Base-by-base conservation (phyloP, 2,888 invertebrate genomes). In the Ochropleura plecta region DNA sequence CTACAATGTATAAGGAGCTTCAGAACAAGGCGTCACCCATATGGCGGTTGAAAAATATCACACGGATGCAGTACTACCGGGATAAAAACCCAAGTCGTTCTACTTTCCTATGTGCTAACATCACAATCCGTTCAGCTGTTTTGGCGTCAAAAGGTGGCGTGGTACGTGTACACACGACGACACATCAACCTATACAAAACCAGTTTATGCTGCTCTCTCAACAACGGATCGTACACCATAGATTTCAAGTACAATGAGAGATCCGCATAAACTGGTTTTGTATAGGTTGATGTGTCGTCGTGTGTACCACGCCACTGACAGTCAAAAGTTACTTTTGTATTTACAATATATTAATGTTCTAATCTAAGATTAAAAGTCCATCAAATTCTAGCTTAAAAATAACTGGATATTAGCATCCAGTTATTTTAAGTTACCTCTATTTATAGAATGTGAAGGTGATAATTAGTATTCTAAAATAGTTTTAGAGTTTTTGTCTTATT, bases 1-100 rank as follows among this genome's bases (percentile, higher is more conserved):
- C 42, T 44, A 44, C 4, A 14, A 16, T 44, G 40, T 49, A 40
- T 12, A 18, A 48, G 0, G 40, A 18, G 9, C 10, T 44, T 74
- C 0, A 30, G 5, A n/a, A 1, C 1, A 0, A 0, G 12, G 30
- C 4, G 12, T 66, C 0, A 10, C 3, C n/a, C 10, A 1, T 10
- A 20, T 48, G 20, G 46, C 9, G 20, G 20, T 46, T 5, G 6
- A 16, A 46, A 44, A 46, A 14, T 16, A 30, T 57, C 7, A 7
- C 57, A 30, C 7, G 14, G 14, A 20, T 10, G n/a, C 53, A n/a
- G 14, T 14, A 57, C 14, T 57, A 30, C 16, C 16, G 6, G 3
- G 16, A 16, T 3, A 20, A 16, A 16, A 46, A 30, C 14, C 44
- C 44, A 14, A 18, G 40, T 60, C 18, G 12, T n/a, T 44, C 3